A percentile compares a stretch with the other conserved stretches of the same genome.
phyloP scores from a whole-genome alignment of 2,888 invertebrate species.

The Apocheima hispidaria region DNA sequence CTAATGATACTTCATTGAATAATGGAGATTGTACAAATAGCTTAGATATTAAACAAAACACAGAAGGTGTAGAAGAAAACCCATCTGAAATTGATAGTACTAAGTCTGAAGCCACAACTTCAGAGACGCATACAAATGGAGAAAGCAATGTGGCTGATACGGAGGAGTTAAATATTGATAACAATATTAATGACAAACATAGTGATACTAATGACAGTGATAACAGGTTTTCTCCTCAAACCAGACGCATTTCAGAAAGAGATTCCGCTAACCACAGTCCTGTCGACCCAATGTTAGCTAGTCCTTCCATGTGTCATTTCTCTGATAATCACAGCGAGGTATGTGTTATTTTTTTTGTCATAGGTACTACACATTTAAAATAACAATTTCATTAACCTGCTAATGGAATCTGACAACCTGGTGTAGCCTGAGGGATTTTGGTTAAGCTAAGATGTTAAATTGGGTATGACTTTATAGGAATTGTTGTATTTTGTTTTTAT shows the following conservation, averaged over 20 bases:
- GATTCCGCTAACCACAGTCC: conserved; percentile 93
- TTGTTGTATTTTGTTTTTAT: neutral
- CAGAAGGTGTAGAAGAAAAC: conserved; percentile 53
- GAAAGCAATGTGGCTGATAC: conserved; percentile 58
- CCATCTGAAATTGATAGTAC: conserved; percentile 58
- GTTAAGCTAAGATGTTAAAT: neutral
- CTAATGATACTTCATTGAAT: conserved; percentile 52
- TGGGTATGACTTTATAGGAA: neutral
- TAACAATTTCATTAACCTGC: neutral
- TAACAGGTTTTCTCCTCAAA: conserved; percentile 72
- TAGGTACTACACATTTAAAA: neutral
- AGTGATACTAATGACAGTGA: conserved; percentile 70
- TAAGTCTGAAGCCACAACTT: conserved; percentile 57
- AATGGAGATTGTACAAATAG: conserved; percentile 54
- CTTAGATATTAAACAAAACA: conserved; percentile 48
- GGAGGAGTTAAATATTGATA: conserved; percentile 68
- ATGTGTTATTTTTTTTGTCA: conserved; percentile 40
- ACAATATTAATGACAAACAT: conserved; percentile 67
- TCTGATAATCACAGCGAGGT: conserved; percentile 90
- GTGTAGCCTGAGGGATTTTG: neutral
- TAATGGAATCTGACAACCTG: neutral
- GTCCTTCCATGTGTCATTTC: conserved; percentile 89
- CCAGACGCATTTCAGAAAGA: conserved; percentile 80
- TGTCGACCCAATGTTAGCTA: conserved; percentile 89
- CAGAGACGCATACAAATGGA: conserved; percentile 57